Conservation (phyloP, 2,888 invertebrate species). For the Nasonia oneida region DNA sequence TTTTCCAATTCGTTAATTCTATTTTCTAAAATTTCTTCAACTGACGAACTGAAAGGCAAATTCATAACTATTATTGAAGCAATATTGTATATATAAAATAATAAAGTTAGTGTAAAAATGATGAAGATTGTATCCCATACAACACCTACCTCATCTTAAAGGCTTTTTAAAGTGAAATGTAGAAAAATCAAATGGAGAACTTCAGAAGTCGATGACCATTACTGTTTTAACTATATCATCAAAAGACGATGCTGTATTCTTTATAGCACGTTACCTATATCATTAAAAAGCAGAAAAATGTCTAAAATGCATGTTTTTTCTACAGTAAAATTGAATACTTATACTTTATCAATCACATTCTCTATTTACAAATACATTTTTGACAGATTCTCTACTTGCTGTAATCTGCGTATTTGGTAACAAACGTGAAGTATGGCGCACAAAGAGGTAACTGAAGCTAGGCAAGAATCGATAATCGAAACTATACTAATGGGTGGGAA, state of each 20-base stretch:
- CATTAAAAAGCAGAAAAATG: not conserved
- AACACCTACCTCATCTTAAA: slow-evolving; percentile 49
- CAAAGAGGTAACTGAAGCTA: not conserved
- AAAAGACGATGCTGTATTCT: not conserved
- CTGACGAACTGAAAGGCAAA: slow-evolving; percentile 31
- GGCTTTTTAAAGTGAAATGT: not conserved
- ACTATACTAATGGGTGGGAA: not conserved
- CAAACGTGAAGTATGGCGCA: not conserved
- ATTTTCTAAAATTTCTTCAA: slow-evolving; percentile 77
- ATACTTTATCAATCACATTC: not conserved
- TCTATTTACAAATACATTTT: not conserved
- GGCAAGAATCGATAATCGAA: not conserved
- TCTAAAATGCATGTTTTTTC: not conserved
- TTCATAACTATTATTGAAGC: not conserved
- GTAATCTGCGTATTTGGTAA: not conserved
- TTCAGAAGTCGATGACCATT: not conserved
- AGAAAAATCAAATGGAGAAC: not conserved
- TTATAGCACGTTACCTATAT: not conserved
- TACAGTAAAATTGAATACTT: not conserved
- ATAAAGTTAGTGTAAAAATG: not conserved
- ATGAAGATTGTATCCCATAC: not conserved
- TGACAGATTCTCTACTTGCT: not conserved
- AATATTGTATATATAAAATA: not conserved
- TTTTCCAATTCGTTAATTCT: slow-evolving; percentile 80
- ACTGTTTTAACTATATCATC: not conserved